Conservation (phyloP, 2,113 vertebrate genomes). For the Naja naja region DNA sequence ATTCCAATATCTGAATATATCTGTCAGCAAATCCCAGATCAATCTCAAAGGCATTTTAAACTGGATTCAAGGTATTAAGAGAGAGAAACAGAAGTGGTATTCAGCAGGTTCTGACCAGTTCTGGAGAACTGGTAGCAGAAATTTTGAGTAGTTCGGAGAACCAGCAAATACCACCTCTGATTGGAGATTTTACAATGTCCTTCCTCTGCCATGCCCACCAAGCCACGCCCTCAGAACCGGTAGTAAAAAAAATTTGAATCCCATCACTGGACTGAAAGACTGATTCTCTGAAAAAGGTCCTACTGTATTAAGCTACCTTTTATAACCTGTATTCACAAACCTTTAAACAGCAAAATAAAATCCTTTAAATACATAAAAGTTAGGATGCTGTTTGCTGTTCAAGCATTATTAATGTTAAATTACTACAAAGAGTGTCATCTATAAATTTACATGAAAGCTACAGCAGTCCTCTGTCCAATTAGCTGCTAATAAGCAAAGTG, state of each 20-base stretch:
- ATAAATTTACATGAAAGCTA: background rate
- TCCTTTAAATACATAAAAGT: background rate
- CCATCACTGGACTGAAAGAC: background rate
- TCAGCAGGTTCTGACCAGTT: no score
- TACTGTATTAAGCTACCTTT: background rate
- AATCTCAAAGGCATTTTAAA: background rate
- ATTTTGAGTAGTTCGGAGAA: no score
- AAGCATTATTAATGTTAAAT: background rate
- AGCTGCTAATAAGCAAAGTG: background rate
- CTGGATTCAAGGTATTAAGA: background rate
- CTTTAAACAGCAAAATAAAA: background rate
- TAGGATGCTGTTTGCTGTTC: background rate
- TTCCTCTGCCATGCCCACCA: no score
- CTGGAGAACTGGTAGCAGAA: no score
- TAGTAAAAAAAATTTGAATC: no score
- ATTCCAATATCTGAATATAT: background rate
- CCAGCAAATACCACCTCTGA: no score
- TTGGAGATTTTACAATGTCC: no score
- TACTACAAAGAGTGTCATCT: background rate
- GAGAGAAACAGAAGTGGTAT: no score
- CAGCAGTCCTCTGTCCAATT: background rate
- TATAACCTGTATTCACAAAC: background rate
- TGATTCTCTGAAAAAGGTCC: background rate
- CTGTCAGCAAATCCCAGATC: background rate
- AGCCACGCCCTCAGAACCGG: no score